Evolutionary conservation across 2,113 vertebrate species (phyloP).

Genomic region (Platysteira castanea): DNA sequence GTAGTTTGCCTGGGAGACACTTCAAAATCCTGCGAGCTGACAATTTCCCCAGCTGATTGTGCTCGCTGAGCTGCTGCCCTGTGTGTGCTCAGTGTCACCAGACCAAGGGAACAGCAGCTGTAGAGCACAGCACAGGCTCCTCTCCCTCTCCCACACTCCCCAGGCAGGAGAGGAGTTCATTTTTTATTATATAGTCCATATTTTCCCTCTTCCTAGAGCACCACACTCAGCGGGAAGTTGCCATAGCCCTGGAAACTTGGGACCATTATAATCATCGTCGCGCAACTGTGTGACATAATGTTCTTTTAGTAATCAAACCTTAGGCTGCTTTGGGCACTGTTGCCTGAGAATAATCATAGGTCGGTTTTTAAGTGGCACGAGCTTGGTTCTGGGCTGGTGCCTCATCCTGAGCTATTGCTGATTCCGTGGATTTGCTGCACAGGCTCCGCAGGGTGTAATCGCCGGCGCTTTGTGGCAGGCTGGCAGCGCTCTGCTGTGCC

Average conservation of each 20-base stretch:
- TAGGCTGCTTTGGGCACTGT: not conserved
- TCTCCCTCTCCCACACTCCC: not conserved
- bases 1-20: not conserved
- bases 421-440: not conserved
- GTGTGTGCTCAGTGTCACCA: not conserved
- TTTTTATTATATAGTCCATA: not conserved
- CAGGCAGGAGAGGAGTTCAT: not conserved
- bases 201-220: not conserved
- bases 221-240: not conserved
- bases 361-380: not conserved
- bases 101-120: not conserved
- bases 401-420: conserved; percentile 34
- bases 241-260: not conserved
- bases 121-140: not conserved
- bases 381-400: conserved; percentile 29
- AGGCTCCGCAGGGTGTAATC: not conserved
- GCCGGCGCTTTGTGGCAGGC: conserved; percentile 19
- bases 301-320: conserved; percentile 11
- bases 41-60: not conserved
- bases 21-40: not conserved
- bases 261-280: not conserved
- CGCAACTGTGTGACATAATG: not conserved
- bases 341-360: conserved; percentile 17
- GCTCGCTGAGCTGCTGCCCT: not conserved
- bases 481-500: not conserved